These are phyloP conservation scores for Apodemia mormo DNA, from an alignment of 2,888 invertebrate species.

Conservation along the genomic window DNA sequence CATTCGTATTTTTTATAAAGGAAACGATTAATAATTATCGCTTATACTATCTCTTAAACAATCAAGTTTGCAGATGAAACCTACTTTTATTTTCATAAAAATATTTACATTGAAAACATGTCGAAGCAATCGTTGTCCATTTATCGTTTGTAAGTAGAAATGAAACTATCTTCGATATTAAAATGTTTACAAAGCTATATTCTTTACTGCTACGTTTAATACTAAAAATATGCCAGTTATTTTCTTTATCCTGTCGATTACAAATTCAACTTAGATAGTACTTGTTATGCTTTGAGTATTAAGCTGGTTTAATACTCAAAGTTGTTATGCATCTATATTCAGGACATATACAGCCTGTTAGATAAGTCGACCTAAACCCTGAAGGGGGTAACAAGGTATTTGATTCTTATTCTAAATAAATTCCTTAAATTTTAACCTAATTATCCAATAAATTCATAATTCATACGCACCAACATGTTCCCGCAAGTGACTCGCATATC, in stretches of 20 bases:
- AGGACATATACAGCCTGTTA: too few relatives aligned
- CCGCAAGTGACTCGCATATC: too few relatives aligned
- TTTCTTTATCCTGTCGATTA: not conserved
- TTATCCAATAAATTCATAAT: too few relatives aligned
- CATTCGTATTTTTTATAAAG: too few relatives aligned
- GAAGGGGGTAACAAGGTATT: too few relatives aligned
- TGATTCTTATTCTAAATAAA: too few relatives aligned
- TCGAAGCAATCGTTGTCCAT: conserved; percentile 5
- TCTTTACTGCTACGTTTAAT: not conserved
- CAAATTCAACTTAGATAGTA: not conserved
- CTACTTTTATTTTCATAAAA: not conserved
- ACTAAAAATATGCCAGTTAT: not conserved
- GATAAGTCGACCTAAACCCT: too few relatives aligned
- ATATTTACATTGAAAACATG: not conserved
- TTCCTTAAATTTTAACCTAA: too few relatives aligned
- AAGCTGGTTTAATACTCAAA: too few relatives aligned
- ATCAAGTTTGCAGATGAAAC: not conserved
- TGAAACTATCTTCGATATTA: not conserved
- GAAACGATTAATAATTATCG: not conserved
- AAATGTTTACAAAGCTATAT: not conserved
- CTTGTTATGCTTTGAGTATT: not conserved
- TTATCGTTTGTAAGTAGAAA: conserved; percentile 2
- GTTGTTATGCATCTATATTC: too few relatives aligned
- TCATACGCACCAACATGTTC: too few relatives aligned
- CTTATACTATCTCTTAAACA: not conserved